Evolutionary conservation across 2,113 vertebrate genomes (phyloP).

Genomic region (Sinosuthora webbiana): DNA sequence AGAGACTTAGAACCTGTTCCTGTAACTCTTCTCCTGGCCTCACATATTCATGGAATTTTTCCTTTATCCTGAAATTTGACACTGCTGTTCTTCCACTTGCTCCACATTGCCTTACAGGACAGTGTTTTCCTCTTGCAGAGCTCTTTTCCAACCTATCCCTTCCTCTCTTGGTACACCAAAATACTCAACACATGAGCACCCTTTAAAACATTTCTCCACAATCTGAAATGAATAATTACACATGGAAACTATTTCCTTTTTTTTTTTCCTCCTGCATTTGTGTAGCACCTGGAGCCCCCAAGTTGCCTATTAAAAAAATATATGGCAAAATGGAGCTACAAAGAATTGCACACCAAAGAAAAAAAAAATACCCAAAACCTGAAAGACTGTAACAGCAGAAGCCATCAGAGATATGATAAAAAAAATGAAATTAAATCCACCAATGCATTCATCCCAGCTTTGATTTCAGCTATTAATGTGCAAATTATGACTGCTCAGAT

Average conservation of each 20-base stretch:
- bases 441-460: neutral
- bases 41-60: neutral
- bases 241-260: neutral
- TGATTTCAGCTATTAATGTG: neutral
- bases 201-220: neutral
- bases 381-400: neutral
- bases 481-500: neutral
- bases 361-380: too few relatives aligned
- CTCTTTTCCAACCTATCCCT: neutral
- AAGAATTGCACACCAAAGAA: neutral
- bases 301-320: neutral
- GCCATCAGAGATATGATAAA: neutral
- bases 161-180: neutral
- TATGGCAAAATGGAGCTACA: neutral
- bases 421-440: neutral
- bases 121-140: neutral
- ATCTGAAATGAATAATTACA: neutral
- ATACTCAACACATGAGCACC: neutral
- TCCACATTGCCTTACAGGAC: neutral
- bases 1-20: neutral
- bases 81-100: neutral
- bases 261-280: neutral
- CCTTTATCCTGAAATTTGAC: neutral
- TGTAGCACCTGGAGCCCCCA: neutral
- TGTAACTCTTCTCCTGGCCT: neutral